Percentiles rank a stretch among this genome's conserved stretches.
Evolutionary conservation across 2,797 vertebrate genomes (phyloP).

Genomic region (Xiphorhynchus erythropygius): DNA sequence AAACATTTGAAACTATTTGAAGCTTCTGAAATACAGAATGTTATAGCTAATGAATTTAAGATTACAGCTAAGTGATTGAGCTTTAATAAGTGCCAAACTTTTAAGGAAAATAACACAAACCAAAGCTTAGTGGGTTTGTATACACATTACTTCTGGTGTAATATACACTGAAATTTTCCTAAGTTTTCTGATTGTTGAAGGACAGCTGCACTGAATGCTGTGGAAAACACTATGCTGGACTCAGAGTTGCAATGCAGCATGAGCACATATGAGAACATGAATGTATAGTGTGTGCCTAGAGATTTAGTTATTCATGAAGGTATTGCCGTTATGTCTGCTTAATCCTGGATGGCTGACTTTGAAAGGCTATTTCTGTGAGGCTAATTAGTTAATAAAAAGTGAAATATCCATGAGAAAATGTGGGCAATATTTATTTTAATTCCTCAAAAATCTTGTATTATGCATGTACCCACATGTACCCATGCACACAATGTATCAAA

Average conservation of each 20-base stretch:
- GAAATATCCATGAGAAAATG: neutral
- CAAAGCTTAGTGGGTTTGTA: neutral
- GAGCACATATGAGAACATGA: neutral
- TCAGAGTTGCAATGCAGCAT: neutral
- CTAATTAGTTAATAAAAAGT: constrained; percentile 1
- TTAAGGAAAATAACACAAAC: neutral
- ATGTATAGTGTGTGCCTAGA: neutral
- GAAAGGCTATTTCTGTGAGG: neutral
- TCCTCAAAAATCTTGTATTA: constrained; percentile 2
- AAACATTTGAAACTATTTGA: constrained; percentile 40
- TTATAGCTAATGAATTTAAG: neutral
- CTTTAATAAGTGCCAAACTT: neutral
- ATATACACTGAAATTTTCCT: neutral
- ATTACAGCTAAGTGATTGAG: neutral
- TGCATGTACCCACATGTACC: neutral
- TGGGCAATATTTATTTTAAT: constrained; percentile 11
- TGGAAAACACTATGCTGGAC: neutral
- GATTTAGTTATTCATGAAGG: neutral
- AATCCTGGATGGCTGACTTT: neutral
- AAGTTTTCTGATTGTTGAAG: neutral
- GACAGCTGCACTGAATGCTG: neutral
- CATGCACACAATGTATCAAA: neutral
- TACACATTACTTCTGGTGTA: neutral
- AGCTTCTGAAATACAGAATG: neutral
- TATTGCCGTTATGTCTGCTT: neutral